Conservation (phyloP, 2,888 invertebrate species). For the Patella depressa region DNA sequence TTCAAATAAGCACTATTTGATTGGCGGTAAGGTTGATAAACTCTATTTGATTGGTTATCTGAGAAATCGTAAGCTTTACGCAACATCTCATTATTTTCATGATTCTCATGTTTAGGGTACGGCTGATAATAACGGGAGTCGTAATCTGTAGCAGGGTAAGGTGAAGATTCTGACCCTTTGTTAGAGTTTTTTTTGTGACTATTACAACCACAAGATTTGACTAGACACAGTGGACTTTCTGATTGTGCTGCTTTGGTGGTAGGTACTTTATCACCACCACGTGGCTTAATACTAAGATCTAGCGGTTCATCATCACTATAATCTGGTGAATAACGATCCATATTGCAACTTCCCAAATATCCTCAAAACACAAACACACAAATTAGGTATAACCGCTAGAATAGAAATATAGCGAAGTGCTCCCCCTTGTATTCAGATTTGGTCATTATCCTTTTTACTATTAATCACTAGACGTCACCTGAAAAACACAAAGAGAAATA, state of each 20-base stretch:
- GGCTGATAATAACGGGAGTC: background rate
- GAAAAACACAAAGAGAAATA: too few relatives aligned
- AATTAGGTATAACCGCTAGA: too few relatives aligned
- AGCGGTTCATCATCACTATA: background rate
- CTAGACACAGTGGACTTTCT: background rate
- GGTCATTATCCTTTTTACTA: too few relatives aligned
- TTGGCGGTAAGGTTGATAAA: background rate
- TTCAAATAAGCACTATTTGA: background rate
- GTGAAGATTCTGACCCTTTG: background rate
- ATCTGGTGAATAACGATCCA: conserved; percentile 8
- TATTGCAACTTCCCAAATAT: background rate
- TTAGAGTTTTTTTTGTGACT: background rate
- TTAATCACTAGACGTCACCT: too few relatives aligned
- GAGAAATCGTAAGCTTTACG: background rate
- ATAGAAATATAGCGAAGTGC: too few relatives aligned
- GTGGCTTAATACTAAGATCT: background rate
- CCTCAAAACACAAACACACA: too few relatives aligned
- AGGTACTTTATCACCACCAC: background rate
- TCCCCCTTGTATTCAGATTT: too few relatives aligned
- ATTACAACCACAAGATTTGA: background rate
- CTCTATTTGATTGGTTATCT: background rate
- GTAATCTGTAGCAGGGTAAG: background rate
- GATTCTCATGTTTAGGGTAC: background rate
- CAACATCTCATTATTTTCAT: background rate
- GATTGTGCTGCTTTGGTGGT: background rate